A percentile compares a stretch with the other conserved stretches of the same genome.
These are phyloP conservation scores for Ptiloglossa arizonensis DNA, from an alignment of 1,140 invertebrate species.

Conservation along the genomic window DNA sequence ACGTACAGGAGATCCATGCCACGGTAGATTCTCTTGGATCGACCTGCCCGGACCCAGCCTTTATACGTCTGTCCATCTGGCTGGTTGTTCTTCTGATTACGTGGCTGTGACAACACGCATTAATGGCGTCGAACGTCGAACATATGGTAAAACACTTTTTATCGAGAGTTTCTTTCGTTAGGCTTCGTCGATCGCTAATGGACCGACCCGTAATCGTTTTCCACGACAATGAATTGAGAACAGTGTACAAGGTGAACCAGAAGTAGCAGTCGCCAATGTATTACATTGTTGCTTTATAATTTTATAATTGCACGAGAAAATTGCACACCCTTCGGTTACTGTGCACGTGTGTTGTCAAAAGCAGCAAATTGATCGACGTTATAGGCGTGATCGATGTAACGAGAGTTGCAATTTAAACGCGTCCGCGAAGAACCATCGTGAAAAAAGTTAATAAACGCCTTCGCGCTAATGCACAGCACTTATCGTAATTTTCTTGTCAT, in stretches of 20 bases:
- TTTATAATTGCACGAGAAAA: no score
- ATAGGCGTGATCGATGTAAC: background rate
- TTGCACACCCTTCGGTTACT: no score
- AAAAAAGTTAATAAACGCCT: no score
- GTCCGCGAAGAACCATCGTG: background rate
- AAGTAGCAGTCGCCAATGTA: no score
- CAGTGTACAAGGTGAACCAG: no score
- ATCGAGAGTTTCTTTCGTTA: background rate
- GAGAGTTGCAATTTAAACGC: background rate
- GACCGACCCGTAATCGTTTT: no score
- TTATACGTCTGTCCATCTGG: slow-evolving; percentile 1
- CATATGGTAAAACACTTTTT: background rate
- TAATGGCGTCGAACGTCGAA: background rate
- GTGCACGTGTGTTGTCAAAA: no score
- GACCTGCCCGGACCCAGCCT: slow-evolving; percentile 11
- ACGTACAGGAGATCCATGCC: slow-evolving; percentile 37
- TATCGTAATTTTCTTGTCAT: no score
- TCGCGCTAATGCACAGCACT: no score
- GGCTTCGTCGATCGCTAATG: background rate
- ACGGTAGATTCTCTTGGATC: slow-evolving; percentile 49
- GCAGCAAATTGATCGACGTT: no score
- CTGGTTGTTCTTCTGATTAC: background rate
- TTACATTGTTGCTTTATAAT: no score
- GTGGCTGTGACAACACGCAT: background rate
- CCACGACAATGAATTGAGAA: no score